A percentile compares a stretch with the other conserved stretches of the same genome.
phyloP scores from a whole-genome alignment of 1,140 invertebrate species.

The Ostrea denselamellosa region DNA sequence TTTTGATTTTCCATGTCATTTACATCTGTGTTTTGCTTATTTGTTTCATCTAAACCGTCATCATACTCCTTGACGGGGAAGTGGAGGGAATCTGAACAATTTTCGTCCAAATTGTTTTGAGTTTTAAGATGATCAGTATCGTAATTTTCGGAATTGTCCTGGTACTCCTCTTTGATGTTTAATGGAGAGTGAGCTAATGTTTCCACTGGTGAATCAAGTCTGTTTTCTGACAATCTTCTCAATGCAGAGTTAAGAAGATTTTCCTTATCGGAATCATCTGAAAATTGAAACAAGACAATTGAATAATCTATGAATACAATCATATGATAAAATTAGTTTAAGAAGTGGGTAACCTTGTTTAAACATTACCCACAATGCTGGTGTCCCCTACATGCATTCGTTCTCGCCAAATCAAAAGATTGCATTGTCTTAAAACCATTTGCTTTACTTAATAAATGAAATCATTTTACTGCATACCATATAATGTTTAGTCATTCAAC shows the following conservation, averaged over 20 bases:
- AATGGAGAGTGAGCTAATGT: background rate
- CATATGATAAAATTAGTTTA: no score
- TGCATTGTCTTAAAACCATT: no score
- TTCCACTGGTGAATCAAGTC: background rate
- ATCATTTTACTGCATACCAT: no score
- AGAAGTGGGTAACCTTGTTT: no score
- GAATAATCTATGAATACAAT: background rate
- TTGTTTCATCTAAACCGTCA: background rate
- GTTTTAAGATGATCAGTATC: conserved; percentile 12
- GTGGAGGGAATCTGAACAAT: conserved; percentile 22
- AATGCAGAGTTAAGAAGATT: conserved; percentile 28
- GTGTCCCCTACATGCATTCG: no score
- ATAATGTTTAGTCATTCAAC: no score
- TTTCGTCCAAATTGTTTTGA: conserved; percentile 22
- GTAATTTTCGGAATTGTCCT: conserved; percentile 10
- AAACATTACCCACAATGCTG: no score
- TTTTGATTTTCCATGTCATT: background rate
- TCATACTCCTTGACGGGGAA: background rate
- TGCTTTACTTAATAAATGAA: no score
- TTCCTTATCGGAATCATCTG: conserved; percentile 27
- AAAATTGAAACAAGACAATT: background rate
- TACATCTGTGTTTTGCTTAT: background rate
- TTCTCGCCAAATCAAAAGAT: no score
- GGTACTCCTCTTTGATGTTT: background rate
- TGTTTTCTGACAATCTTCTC: conserved; percentile 25